phyloP scores from a whole-genome alignment of 2,113 vertebrate species.

The Perognathus longimembris region DNA sequence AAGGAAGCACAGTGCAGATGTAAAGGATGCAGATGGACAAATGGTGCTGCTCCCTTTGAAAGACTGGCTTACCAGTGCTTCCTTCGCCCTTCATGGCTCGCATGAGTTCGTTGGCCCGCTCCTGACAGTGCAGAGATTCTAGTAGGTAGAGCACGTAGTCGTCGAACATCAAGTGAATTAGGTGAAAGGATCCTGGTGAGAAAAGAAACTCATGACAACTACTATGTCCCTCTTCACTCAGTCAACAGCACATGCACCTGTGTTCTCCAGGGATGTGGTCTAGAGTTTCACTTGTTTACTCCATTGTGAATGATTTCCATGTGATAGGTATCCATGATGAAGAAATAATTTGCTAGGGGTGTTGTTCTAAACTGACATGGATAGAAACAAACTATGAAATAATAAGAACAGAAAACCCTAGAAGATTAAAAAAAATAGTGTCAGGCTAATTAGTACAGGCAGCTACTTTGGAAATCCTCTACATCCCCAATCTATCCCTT shows the following conservation, averaged over 20 bases:
- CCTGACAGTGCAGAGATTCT: slow-evolving; percentile 98
- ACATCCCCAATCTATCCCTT: background rate
- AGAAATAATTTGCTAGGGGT: background rate
- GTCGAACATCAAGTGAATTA: slow-evolving; percentile 99
- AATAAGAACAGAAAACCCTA: background rate
- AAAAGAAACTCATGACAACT: slow-evolving; percentile 21
- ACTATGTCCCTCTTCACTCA: accelerated
- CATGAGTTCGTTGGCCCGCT: slow-evolving; percentile 97
- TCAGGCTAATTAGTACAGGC: background rate
- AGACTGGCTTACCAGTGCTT: slow-evolving; percentile 89
- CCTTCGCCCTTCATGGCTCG: slow-evolving; percentile 96
- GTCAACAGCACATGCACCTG: accelerated
- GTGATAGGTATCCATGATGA: background rate
- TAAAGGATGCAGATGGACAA: accelerated
- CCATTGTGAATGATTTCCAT: background rate
- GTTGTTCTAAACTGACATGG: background rate
- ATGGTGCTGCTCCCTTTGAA: background rate
- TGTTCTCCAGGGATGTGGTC: background rate
- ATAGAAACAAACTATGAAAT: background rate
- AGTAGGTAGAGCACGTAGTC: slow-evolving; percentile 98
- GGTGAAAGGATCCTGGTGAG: slow-evolving; percentile 95
- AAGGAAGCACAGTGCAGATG: background rate
- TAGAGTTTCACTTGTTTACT: background rate
- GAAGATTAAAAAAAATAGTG: background rate
- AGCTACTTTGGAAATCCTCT: background rate